Conservation (phyloP, 2,797 vertebrate genomes). For the Pangasius mekongensis region DNA sequence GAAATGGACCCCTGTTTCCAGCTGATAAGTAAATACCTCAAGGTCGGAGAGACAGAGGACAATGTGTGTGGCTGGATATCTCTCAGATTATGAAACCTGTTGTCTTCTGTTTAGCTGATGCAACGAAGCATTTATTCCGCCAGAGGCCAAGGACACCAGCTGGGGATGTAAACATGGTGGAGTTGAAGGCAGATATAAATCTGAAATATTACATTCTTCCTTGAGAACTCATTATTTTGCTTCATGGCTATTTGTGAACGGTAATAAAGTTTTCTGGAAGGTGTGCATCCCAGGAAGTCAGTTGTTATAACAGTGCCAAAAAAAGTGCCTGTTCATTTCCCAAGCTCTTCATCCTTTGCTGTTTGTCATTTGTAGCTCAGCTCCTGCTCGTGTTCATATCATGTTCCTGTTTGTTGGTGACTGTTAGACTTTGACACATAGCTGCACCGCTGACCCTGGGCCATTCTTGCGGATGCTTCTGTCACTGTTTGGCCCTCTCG, state of each 20-base stretch:
- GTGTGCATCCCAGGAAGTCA: neutral
- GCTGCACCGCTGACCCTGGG: conserved; percentile 67
- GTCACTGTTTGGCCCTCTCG: conserved; percentile 71
- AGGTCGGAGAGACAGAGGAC: conserved; percentile 61
- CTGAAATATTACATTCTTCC: conserved; percentile 19
- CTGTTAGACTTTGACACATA: conserved; percentile 52
- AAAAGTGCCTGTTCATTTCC: conserved; percentile 27
- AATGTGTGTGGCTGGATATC: conserved; percentile 24
- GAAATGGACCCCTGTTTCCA: conserved; percentile 73
- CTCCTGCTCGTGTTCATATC: conserved; percentile 56
- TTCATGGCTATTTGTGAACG: neutral
- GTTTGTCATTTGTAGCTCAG: conserved; percentile 15
- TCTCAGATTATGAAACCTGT: conserved; percentile 50
- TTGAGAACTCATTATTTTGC: neutral
- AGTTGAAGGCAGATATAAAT: conserved; percentile 18
- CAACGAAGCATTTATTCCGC: conserved; percentile 25
- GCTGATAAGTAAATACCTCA: conserved; percentile 74
- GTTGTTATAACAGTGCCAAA: neutral
- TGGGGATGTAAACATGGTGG: conserved; percentile 12
- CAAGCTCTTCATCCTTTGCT: conserved; percentile 11
- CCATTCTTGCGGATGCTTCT: conserved; percentile 65
- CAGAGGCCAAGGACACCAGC: conserved; percentile 17
- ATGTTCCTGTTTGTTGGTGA: conserved; percentile 70
- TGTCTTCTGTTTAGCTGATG: conserved; percentile 40
- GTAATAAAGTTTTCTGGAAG: neutral